These are phyloP conservation scores for Spatulosminthurus flaviceps DNA, from an alignment of 2,888 invertebrate genomes.

Conservation along the genomic window DNA sequence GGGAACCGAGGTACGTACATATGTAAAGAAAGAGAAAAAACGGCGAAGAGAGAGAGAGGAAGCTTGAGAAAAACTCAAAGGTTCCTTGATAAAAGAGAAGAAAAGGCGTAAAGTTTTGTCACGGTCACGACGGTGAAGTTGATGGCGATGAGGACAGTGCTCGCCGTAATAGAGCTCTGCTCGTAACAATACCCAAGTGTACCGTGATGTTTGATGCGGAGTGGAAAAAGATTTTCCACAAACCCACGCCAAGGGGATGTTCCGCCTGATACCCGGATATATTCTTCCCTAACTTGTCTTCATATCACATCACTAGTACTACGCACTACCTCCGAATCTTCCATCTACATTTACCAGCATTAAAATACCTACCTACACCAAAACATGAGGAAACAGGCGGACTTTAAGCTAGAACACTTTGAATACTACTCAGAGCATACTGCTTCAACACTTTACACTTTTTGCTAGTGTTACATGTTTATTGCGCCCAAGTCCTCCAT, in stretches of 20 bases:
- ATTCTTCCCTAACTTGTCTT: no score
- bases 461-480: not conserved
- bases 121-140: slow-evolving; percentile 18
- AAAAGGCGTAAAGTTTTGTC: slow-evolving; percentile 25
- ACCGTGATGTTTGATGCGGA: slow-evolving; percentile 48
- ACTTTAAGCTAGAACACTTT: not conserved
- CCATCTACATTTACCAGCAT: not conserved
- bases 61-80: not conserved
- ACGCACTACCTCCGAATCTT: not conserved
- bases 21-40: slow-evolving; percentile 31
- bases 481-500: not conserved
- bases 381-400: not conserved
- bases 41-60: slow-evolving; percentile 25
- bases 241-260: slow-evolving; percentile 6
- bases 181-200: slow-evolving; percentile 54
- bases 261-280: slow-evolving; percentile 6
- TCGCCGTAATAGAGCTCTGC: slow-evolving; percentile 46
- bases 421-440: not conserved
- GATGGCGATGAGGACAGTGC: slow-evolving; percentile 41
- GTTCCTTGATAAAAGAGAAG: not conserved
- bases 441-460: not conserved
- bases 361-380: not conserved
- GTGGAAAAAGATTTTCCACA: slow-evolving; percentile 43
- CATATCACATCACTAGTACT: no score
- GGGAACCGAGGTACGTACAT: no score